phyloP scores from a whole-genome alignment of 2,888 invertebrate genomes.

The Metalampra italica region DNA sequence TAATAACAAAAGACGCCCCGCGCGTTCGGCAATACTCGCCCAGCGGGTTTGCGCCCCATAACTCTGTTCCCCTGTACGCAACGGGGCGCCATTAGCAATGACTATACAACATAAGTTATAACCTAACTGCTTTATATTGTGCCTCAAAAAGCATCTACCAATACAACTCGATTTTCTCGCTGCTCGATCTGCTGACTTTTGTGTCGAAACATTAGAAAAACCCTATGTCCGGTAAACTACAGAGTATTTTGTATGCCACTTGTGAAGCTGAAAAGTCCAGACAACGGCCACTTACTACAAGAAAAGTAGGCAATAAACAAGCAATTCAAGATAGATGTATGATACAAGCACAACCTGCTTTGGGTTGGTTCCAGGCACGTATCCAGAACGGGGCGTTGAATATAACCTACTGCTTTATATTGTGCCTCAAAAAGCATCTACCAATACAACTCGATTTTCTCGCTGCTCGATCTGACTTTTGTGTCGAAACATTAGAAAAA shows the following conservation, averaged over 20 bases:
- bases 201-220: too few species aligned
- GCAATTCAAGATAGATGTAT: constrained; percentile 40
- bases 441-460: not conserved
- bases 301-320: constrained; percentile 43
- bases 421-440: not conserved
- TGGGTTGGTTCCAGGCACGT: too few species aligned
- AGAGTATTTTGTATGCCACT: constrained; percentile 3
- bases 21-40: constrained; percentile 4
- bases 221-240: not conserved
- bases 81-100: constrained; percentile 16
- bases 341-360: constrained; percentile 27
- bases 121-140: not conserved
- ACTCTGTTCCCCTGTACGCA: constrained; percentile 6
- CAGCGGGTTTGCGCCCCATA: constrained; percentile 8
- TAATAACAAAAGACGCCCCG: constrained; percentile 12
- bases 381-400: too few species aligned
- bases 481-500: too few species aligned
- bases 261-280: constrained; percentile 8
- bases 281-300: constrained; percentile 9
- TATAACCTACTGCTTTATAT: not conserved
- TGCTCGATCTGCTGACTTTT: too few species aligned
- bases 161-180: not conserved
- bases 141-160: not conserved
- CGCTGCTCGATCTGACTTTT: too few species aligned
- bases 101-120: constrained; percentile 6